These are phyloP conservation scores for Hormaphis cornu DNA, from an alignment of 1,140 invertebrate genomes.

Conservation along the genomic window DNA sequence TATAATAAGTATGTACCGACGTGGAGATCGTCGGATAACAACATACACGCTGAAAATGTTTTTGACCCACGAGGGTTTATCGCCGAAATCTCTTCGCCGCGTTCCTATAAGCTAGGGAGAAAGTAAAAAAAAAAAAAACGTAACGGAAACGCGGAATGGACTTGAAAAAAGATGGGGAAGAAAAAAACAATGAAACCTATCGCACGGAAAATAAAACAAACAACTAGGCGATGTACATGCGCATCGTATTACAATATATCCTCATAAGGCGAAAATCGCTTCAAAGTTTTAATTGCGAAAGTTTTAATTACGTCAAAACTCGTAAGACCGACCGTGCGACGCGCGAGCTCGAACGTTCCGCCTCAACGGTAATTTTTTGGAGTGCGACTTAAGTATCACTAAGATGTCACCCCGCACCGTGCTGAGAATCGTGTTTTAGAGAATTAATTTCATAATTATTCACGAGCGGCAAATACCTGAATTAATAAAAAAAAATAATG, in stretches of 20 bases:
- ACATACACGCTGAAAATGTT: neutral
- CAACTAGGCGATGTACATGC: neutral
- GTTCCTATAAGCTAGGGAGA: too few relatives aligned
- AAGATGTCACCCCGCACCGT: slow-evolving; percentile 12
- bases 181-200: neutral
- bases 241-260: too few relatives aligned
- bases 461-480: neutral
- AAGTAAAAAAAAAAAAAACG: neutral
- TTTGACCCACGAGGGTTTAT: neutral
- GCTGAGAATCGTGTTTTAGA: neutral
- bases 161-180: neutral
- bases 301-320: slow-evolving; percentile 32
- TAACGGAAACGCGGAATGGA: too few relatives aligned
- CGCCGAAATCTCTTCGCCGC: neutral
- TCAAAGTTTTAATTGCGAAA: slow-evolving; percentile 32
- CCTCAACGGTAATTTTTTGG: slow-evolving; percentile 27
- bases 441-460: slow-evolving; percentile 28
- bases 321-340: slow-evolving; percentile 2
- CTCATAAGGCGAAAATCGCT: slow-evolving; percentile 24
- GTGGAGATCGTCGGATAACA: neutral
- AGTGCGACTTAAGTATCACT: slow-evolving; percentile 26
- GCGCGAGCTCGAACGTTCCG: neutral
- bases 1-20: too few relatives aligned
- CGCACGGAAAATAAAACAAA: slow-evolving; percentile 20
- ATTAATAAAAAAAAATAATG: neutral